phyloP scores from a whole-genome alignment of 2,888 invertebrate species.

The Neuroscelio doddi region DNA sequence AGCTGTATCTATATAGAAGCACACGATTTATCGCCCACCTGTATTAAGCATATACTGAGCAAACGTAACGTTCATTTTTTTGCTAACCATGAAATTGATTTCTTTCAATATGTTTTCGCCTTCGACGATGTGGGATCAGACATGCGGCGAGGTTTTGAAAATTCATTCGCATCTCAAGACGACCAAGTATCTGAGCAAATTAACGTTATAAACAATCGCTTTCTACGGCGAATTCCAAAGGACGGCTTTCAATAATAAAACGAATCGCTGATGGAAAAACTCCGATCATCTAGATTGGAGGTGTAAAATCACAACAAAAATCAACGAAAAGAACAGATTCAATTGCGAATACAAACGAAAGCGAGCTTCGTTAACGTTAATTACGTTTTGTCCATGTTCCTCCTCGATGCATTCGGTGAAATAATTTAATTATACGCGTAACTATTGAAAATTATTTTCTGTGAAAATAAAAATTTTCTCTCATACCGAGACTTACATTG shows the following conservation, averaged over 20 bases:
- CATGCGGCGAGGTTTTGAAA: conserved; percentile 9
- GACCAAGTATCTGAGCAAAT: conserved; percentile 30
- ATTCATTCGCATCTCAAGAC: conserved; percentile 24
- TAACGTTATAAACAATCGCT: conserved; percentile 30
- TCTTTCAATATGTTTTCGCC: conserved; percentile 13
- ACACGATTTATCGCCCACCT: conserved; percentile 42
- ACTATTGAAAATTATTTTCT: conserved; percentile 46
- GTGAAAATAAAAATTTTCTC: background rate
- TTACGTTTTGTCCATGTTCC: conserved; percentile 44
- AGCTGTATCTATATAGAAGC: conserved; percentile 24
- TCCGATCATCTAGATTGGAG: conserved; percentile 37
- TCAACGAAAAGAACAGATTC: conserved; percentile 45
- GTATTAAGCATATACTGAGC: conserved; percentile 32
- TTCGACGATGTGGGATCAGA: conserved; percentile 5
- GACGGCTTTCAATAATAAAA: conserved; percentile 30
- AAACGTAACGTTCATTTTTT: conserved; percentile 21
- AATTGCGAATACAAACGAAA: conserved; percentile 48
- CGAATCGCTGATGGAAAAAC: conserved; percentile 25
- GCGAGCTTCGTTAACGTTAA: conserved; percentile 49
- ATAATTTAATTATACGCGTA: conserved; percentile 45
- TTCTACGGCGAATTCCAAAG: conserved; percentile 12
- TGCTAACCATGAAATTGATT: conserved; percentile 24
- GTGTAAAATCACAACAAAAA: conserved; percentile 46
- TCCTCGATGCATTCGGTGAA: conserved; percentile 35
- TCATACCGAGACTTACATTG: background rate